Evolutionary conservation across 2,113 vertebrate species (phyloP).

Genomic region (Agapornis roseicollis): DNA sequence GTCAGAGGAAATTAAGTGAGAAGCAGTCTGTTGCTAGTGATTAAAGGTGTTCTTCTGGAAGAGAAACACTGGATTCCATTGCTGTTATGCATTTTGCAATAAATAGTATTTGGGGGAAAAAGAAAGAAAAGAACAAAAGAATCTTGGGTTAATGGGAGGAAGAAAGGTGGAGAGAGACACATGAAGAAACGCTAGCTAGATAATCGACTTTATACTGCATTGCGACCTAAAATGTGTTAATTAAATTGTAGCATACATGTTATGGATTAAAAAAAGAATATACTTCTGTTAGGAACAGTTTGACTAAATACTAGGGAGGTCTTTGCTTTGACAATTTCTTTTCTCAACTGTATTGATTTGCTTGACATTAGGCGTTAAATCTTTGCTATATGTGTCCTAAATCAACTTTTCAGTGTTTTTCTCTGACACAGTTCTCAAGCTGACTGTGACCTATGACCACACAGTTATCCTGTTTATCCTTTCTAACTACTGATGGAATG

Average conservation of each 20-base stretch:
- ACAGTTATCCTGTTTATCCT: background rate
- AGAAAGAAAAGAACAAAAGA: background rate
- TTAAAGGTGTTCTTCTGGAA: background rate
- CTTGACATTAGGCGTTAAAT: background rate
- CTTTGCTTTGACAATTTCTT: background rate
- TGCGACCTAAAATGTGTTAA: background rate
- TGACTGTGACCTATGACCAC: background rate
- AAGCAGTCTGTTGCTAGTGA: background rate
- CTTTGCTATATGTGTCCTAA: background rate
- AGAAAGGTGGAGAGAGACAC: background rate
- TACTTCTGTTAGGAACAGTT: background rate
- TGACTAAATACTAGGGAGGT: background rate
- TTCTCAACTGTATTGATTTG: background rate
- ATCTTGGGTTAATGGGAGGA: background rate
- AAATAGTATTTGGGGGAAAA: background rate
- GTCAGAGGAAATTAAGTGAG: background rate
- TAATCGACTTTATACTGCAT: background rate
- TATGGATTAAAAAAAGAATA: background rate
- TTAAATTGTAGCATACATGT: background rate
- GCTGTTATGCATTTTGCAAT: background rate
- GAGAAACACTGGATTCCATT: background rate
- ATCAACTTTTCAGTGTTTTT: background rate
- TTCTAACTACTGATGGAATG: background rate
- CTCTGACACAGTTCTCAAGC: background rate
- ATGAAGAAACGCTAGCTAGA: background rate